Conservation (phyloP, 2,797 vertebrate species). For the Sebastes iracundus region DNA sequence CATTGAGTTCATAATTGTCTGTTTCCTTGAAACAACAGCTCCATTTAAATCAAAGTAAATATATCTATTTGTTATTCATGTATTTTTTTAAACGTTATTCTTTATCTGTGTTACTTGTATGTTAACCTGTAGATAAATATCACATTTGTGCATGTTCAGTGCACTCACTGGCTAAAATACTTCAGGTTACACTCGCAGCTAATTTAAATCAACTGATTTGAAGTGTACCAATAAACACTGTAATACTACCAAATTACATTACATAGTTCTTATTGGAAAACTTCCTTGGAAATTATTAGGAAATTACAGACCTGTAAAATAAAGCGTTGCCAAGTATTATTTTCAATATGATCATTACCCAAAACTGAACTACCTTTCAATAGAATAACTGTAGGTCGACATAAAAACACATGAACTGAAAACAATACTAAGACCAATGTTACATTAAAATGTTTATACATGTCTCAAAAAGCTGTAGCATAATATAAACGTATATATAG, state of each 20-base stretch:
- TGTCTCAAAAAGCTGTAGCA: background rate
- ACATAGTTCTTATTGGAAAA: background rate
- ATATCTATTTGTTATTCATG: background rate
- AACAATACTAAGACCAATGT: background rate
- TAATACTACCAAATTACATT: background rate
- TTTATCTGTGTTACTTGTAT: background rate
- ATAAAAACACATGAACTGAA: background rate
- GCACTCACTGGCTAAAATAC: background rate
- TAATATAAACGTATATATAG: background rate
- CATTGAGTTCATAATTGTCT: background rate
- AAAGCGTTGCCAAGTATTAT: background rate
- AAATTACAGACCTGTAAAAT: background rate
- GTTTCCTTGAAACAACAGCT: background rate
- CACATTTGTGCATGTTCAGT: background rate
- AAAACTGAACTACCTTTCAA: background rate
- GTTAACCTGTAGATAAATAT: background rate
- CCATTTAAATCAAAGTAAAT: background rate
- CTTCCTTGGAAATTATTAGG: background rate
- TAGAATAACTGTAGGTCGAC: background rate
- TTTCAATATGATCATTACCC: background rate
- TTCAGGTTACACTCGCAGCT: background rate
- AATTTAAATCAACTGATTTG: background rate
- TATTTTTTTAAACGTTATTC: background rate
- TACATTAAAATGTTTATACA: slow-evolving; percentile 33
- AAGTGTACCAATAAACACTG: background rate